Percentiles rank a stretch among this genome's conserved stretches.
phyloP scores from a whole-genome alignment of 2,888 invertebrate species.

The Erynnis tages region DNA sequence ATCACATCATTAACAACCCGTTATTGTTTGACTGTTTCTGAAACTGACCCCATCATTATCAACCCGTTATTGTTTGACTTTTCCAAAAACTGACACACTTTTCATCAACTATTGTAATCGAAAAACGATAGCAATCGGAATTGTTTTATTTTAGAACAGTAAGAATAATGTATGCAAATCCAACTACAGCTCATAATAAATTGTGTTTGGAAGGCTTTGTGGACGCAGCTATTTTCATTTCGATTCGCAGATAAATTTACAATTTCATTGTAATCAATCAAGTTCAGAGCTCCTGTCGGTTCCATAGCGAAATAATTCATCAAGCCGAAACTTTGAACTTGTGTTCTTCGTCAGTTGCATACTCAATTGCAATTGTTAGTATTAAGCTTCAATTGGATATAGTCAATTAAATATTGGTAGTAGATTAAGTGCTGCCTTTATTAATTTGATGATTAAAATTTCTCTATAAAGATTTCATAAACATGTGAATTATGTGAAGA shows the following conservation, averaged over 20 bases:
- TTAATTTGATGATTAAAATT: too few relatives aligned
- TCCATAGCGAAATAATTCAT: slow-evolving; percentile 7
- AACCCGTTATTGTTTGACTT: too few relatives aligned
- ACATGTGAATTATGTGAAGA: too few relatives aligned
- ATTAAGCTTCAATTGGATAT: not conserved
- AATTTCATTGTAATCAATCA: slow-evolving; percentile 60
- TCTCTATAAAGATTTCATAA: too few relatives aligned
- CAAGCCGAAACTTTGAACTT: slow-evolving; percentile 25
- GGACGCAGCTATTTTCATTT: slow-evolving; percentile 38
- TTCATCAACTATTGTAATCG: too few relatives aligned
- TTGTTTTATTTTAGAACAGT: too few relatives aligned
- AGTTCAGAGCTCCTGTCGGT: slow-evolving; percentile 32
- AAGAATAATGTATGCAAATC: not conserved
- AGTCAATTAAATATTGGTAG: too few relatives aligned
- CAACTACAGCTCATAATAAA: slow-evolving; percentile 3
- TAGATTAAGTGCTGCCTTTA: too few relatives aligned
- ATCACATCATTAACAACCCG: not conserved
- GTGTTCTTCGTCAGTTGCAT: slow-evolving; percentile 10
- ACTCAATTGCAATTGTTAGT: not conserved
- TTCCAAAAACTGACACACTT: not conserved
- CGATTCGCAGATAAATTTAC: slow-evolving; percentile 50
- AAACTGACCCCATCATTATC: not conserved
- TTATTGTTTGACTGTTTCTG: too few relatives aligned
- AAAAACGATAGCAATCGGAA: too few relatives aligned
- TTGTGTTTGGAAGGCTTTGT: not conserved